These are phyloP conservation scores for Centruroides vittatus DNA, from an alignment of 1,140 invertebrate genomes.

Conservation along the genomic window DNA sequence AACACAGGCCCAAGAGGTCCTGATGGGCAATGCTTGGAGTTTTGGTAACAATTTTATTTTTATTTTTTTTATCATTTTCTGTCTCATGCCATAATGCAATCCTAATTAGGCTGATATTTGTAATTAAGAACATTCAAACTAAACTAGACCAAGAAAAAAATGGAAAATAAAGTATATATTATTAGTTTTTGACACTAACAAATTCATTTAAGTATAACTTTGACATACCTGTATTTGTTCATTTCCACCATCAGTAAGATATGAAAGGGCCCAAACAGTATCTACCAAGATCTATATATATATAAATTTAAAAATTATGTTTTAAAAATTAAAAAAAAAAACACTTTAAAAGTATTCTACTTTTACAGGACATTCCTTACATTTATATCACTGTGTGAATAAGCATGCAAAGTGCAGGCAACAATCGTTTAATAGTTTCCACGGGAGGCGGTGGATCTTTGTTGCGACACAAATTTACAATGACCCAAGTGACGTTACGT, in stretches of 20 bases:
- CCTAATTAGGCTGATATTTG: too few relatives aligned
- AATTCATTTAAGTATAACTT: background rate
- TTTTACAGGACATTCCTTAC: constrained; percentile 39
- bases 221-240: constrained; percentile 75
- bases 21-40: too few relatives aligned
- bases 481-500: constrained; percentile 68
- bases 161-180: too few relatives aligned
- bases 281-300: constrained; percentile 67
- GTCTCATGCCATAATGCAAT: too few relatives aligned
- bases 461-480: constrained; percentile 83
- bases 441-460: constrained; percentile 75
- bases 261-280: constrained; percentile 98
- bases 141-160: too few relatives aligned
- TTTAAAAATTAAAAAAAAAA: background rate
- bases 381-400: constrained; percentile 87
- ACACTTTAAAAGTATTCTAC: background rate
- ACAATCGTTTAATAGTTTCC: constrained; percentile 54
- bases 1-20: too few relatives aligned
- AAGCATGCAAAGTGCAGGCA: constrained; percentile 64
- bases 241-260: constrained; percentile 95
- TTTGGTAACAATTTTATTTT: too few relatives aligned
- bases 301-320: background rate
- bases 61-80: too few relatives aligned
- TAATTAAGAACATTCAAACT: too few relatives aligned
- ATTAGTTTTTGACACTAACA: background rate